Evolutionary conservation across 1,140 invertebrate genomes (phyloP), one percentile per base, ranked within the genome.

Genomic region (Apis dorsata): DNA sequence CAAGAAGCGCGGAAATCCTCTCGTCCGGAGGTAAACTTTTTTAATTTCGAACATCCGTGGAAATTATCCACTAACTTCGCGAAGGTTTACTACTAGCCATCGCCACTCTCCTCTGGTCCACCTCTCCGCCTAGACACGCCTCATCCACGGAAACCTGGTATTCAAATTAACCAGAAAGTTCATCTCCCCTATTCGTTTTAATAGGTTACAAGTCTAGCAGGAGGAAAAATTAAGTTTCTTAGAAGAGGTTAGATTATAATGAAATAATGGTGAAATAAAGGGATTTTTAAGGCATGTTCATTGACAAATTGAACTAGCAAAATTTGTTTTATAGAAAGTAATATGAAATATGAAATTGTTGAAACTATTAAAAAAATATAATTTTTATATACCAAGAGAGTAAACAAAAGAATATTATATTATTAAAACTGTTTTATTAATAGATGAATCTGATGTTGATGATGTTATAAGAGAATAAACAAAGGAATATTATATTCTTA

Each of bases 21-120:
- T 13, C 78, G 70, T 55, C 44, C 76, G 65, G 66, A 24, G 77
- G 80, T 82, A 91, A 91, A 90, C 88, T 90, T 91, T 90, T 90
- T 91, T 90, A 90, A 91, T 91, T 90, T 90, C 85, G 88, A 89
- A 86, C 89, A 90, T 90, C 88, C 88, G 82, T 76, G 81, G 83
- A 91, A 91, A 91, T 90, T 90, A 90, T 89, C 88, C 84, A 80
- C 60, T 62, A 90, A 91, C 85, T 86, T 90, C 84, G 34, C 60
- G n/a, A 28, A 49, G 85, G 70, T 83, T 86, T 63, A 66, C 84
- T 77, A 62, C 57, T 69, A 59, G 13, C 69, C 49, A 44, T 28
- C 68, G 28, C 66, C 44, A 53, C 24, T 34, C 12, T 17, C 13
- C 4, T n/a, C 60, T 62, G 5, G 12, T 15, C 12, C 21, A 8